These are phyloP conservation scores for Parnassius glacialis DNA, from an alignment of 2,888 invertebrate genomes.

Conservation along the genomic window DNA sequence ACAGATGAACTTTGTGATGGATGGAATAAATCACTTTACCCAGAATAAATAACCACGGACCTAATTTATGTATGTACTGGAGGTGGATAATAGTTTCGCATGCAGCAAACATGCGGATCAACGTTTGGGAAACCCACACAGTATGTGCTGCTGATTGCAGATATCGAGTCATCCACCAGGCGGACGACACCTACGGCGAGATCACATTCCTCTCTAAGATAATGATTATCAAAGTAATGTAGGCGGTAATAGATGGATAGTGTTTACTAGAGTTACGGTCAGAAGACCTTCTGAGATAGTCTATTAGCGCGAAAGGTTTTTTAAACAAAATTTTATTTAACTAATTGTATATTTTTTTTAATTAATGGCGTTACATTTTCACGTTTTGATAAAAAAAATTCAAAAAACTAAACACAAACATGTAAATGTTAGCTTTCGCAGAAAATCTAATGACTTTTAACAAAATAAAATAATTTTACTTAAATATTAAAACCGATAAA, in stretches of 20 bases:
- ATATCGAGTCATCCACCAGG: slow-evolving; percentile 42
- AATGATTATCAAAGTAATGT: slow-evolving; percentile 59
- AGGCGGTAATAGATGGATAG: slow-evolving; percentile 68
- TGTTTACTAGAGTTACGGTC: slow-evolving; percentile 44
- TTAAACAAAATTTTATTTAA: slow-evolving; percentile 1
- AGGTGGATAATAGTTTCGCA: slow-evolving; percentile 8
- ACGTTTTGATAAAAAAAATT: slow-evolving; percentile 1
- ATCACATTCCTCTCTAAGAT: slow-evolving; percentile 58
- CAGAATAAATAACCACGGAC: slow-evolving; percentile 4
- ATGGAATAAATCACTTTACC: slow-evolving; percentile 16
- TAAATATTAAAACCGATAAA: too few species aligned
- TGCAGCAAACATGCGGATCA: slow-evolving; percentile 17
- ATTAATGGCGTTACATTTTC: too few species aligned
- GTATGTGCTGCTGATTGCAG: slow-evolving; percentile 43
- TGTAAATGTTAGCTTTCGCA: too few species aligned
- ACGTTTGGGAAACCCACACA: slow-evolving; percentile 26
- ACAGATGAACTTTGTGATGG: slow-evolving; percentile 7
- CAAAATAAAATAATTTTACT: too few species aligned
- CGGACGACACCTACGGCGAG: slow-evolving; percentile 54
- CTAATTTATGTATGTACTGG: slow-evolving; percentile 10
- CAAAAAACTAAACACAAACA: background rate
- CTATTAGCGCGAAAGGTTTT: background rate
- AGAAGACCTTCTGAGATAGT: slow-evolving; percentile 20
- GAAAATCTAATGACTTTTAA: too few species aligned
- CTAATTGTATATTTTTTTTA: too few species aligned